A percentile compares a stretch with the other conserved stretches of the same genome.
phyloP scores from a whole-genome alignment of 2,113 vertebrate species.

The Microcebus jonahi region DNA sequence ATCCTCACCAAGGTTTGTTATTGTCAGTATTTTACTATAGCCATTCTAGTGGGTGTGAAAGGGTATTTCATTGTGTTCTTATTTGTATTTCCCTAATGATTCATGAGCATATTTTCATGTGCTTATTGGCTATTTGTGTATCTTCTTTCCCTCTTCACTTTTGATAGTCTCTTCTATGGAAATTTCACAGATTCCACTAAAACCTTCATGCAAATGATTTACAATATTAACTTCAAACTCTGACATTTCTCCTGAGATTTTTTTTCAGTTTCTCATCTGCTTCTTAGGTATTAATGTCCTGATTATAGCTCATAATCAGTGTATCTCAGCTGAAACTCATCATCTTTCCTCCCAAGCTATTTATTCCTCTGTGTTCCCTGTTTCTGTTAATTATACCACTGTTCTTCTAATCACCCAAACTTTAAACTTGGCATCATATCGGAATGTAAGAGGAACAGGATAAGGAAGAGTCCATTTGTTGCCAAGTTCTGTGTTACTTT shows the following conservation, averaged over 20 bases:
- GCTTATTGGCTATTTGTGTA: not conserved
- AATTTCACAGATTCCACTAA: not conserved
- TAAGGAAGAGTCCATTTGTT: not conserved
- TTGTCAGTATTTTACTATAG: not conserved
- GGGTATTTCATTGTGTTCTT: not conserved
- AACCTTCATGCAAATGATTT: not conserved
- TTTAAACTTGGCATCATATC: not conserved
- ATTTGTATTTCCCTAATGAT: not conserved
- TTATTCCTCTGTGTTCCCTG: not conserved
- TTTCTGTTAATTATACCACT: constrained; percentile 37
- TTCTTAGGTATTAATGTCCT: not conserved
- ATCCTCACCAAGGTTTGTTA: not conserved
- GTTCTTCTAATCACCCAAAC: not conserved
- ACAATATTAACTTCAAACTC: constrained; percentile 5
- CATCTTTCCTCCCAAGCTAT: not conserved
- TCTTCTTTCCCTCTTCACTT: constrained; percentile 26
- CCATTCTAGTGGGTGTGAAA: not conserved
- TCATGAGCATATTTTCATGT: constrained; percentile 8
- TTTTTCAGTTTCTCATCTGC: not conserved
- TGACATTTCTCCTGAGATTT: constrained; percentile 29
- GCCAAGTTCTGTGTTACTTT: not conserved
- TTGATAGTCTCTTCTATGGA: constrained; percentile 10
- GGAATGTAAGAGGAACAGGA: not conserved
- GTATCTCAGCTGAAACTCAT: not conserved
- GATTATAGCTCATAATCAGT: not conserved